Conservation (phyloP, 2,888 invertebrate species). For the Eueremaeus valkanovi region DNA sequence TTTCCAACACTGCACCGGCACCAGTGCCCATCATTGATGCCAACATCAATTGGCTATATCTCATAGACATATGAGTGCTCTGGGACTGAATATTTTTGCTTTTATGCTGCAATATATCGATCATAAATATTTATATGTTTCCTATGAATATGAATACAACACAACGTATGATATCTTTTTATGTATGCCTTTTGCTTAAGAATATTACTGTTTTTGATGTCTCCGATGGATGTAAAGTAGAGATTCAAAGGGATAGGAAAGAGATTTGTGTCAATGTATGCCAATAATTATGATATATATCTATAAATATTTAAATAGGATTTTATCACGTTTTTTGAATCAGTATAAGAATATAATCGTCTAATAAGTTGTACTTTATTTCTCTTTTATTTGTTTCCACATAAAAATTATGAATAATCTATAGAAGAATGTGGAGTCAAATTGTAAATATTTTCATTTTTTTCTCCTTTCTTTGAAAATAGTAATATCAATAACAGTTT, state of each 20-base stretch:
- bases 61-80: constrained; percentile 13
- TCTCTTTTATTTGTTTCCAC: too few species aligned
- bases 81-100: constrained; percentile 5
- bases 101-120: neutral
- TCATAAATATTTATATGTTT: constrained; percentile 27
- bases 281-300: too few species aligned
- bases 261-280: neutral
- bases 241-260: neutral
- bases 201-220: constrained; percentile 10
- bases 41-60: neutral
- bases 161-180: neutral
- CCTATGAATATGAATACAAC: constrained; percentile 14
- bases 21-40: neutral
- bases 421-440: too few species aligned
- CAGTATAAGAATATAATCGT: too few species aligned
- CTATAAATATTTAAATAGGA: too few species aligned
- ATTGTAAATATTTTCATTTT: too few species aligned
- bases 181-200: neutral
- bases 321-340: too few species aligned
- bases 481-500: too few species aligned
- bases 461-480: too few species aligned
- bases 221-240: too few species aligned
- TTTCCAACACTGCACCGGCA: neutral
- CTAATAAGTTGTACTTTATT: too few species aligned
- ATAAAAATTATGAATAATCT: too few species aligned